Evolutionary conservation across 2,113 vertebrate genomes (phyloP).

Genomic region (Leptobrachium leishanense): DNA sequence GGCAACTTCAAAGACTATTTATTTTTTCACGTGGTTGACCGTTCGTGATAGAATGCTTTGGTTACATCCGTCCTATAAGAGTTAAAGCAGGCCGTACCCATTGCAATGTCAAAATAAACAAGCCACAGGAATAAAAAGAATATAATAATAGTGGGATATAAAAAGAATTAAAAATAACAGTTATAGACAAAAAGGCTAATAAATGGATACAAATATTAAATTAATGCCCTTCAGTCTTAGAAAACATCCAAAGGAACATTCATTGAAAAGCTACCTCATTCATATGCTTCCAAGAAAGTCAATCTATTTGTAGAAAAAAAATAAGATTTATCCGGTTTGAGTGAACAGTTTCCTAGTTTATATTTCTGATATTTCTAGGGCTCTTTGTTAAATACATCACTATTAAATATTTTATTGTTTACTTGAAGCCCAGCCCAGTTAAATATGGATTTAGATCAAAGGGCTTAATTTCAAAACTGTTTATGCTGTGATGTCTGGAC

Average conservation of each 20-base stretch:
- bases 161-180: background rate
- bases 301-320: background rate
- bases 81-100: background rate
- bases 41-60: background rate
- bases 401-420: conserved; percentile 36
- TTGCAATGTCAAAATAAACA: background rate
- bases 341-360: conserved; percentile 28
- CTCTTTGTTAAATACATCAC: conserved; percentile 27
- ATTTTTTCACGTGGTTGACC: background rate
- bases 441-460: conserved; percentile 32
- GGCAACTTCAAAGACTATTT: background rate
- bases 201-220: too few relatives aligned
- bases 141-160: background rate
- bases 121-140: too few relatives aligned
- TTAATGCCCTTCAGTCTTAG: background rate
- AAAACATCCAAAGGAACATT: background rate
- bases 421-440: conserved; percentile 37
- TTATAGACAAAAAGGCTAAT: background rate
- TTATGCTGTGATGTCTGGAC: conserved; percentile 7
- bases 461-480: conserved; percentile 5
- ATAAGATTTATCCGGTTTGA: conserved; percentile 4
- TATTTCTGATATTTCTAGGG: conserved; percentile 16
- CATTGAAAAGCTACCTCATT: background rate
- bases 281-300: conserved; percentile 10
- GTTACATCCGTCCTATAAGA: background rate